Evolutionary conservation across 2,888 invertebrate species (phyloP).

Genomic region (Cinara cedri): DNA sequence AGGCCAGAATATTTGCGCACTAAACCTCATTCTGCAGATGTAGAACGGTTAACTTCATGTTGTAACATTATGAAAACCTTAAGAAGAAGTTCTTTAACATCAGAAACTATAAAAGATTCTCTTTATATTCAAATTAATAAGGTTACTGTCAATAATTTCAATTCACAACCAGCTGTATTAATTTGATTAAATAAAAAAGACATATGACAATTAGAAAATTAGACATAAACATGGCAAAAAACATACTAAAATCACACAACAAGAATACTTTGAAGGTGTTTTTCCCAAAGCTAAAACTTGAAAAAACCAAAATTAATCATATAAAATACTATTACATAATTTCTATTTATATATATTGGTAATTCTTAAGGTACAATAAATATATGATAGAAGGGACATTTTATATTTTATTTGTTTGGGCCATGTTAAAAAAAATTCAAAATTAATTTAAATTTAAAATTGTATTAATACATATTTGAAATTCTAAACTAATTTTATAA

Average conservation of each 20-base stretch:
- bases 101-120: background rate
- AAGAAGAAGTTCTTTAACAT: background rate
- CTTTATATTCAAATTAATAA: background rate
- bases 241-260: background rate
- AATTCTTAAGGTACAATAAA: slow-evolving; percentile 72
- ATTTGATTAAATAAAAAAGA: background rate
- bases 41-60: background rate
- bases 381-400: slow-evolving; percentile 99
- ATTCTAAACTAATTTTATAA: background rate
- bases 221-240: background rate
- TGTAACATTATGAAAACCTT: background rate
- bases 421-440: no score
- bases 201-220: no score
- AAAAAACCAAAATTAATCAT: no score
- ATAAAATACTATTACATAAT: no score
- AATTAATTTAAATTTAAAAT: no score
- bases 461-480: no score
- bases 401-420: no score
- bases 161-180: background rate
- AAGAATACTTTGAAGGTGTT: slow-evolving; percentile 7
- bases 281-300: no score
- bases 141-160: background rate
- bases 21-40: background rate
- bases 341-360: slow-evolving; percentile 21
- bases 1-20: background rate